phyloP scores from a whole-genome alignment of 2,113 vertebrate genomes.

The Emydocephalus ijimae region DNA sequence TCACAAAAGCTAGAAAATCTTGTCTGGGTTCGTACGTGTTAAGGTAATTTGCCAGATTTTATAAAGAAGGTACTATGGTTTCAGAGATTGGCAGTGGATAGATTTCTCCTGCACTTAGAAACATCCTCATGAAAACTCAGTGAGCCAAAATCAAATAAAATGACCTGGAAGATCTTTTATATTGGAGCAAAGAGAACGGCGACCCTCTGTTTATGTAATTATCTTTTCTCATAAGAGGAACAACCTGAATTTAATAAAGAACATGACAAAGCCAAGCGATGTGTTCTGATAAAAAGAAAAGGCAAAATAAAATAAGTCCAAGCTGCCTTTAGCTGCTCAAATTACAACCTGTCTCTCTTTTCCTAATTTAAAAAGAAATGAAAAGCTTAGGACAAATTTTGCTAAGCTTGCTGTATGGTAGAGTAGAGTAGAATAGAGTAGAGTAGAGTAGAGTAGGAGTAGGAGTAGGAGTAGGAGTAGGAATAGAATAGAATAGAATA shows the following conservation, averaged over 20 bases:
- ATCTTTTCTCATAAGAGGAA: slow-evolving; percentile 65
- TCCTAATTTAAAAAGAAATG: accelerated
- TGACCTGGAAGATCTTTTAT: slow-evolving; percentile 33
- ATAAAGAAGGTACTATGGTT: not conserved
- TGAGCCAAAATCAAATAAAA: slow-evolving; percentile 42
- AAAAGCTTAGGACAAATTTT: accelerated
- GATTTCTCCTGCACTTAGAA: accelerated
- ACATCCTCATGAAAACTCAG: not conserved
- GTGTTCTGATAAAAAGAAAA: slow-evolving; percentile 20
- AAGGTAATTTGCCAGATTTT: not conserved
- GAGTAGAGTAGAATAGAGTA: too few species aligned
- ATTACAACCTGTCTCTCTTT: not conserved
- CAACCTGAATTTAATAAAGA: slow-evolving; percentile 66
- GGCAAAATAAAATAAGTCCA: not conserved
- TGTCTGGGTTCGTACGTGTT: not conserved
- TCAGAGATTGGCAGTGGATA: not conserved
- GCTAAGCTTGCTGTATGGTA: not conserved
- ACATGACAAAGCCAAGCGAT: slow-evolving; percentile 30
- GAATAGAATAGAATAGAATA: too few species aligned
- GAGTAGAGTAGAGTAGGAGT: too few species aligned
- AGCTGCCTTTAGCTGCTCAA: not conserved
- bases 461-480: too few species aligned
- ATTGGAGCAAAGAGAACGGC: slow-evolving; percentile 39
- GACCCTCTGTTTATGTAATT: slow-evolving; percentile 62
- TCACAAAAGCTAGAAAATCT: not conserved